These are phyloP conservation scores for Proales similis DNA, from an alignment of 1,140 invertebrate genomes.

Conservation along the genomic window DNA sequence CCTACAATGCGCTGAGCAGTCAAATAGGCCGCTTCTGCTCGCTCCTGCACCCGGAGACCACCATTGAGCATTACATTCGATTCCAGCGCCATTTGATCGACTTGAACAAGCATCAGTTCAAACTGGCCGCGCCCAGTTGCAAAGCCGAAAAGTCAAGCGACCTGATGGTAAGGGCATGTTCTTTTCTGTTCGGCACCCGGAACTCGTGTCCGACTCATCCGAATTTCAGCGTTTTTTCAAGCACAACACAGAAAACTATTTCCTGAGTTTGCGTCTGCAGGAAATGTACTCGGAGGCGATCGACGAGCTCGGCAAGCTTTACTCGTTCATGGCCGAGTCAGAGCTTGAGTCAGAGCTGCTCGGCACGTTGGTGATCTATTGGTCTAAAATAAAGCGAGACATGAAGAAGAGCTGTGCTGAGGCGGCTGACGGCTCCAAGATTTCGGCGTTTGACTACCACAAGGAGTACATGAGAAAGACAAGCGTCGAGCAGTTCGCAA, in stretches of 20 bases:
- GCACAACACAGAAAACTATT: conserved; percentile 10
- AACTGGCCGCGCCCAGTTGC: background rate
- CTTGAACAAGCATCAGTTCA: background rate
- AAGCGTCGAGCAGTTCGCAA: no score
- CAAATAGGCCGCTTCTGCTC: no score
- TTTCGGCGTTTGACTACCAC: no score
- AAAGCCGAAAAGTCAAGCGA: background rate
- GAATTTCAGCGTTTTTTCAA: conserved; percentile 3
- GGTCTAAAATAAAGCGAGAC: conserved; percentile 34
- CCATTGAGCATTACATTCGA: no score
- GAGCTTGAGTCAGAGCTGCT: background rate
- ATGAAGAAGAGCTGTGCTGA: no score
- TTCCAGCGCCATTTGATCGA: conserved; percentile 9
- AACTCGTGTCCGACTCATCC: background rate
- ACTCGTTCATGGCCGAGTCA: conserved; percentile 8
- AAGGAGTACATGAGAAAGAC: no score
- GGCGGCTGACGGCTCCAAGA: no score
- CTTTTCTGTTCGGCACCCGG: background rate
- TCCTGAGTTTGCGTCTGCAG: conserved; percentile 12
- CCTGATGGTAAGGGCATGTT: background rate
- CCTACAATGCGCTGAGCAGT: no score
- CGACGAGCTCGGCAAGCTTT: conserved; percentile 11
- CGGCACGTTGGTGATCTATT: conserved; percentile 10
- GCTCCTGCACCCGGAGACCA: no score
- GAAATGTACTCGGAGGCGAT: conserved; percentile 14